Conservation (phyloP, 1,140 invertebrate species). For the Bombus pyrosoma region DNA sequence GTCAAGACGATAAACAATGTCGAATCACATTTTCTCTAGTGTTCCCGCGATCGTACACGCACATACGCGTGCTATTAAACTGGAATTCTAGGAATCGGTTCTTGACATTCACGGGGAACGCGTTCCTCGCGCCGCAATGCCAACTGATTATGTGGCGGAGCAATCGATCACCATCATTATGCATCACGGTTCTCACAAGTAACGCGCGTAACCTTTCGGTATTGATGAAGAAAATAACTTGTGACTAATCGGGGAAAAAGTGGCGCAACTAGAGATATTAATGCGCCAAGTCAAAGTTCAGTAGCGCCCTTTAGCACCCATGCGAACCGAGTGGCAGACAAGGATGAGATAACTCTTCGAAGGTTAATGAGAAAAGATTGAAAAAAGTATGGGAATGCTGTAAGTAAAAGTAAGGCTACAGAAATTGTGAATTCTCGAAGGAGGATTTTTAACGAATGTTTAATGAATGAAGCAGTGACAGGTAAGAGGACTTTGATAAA, state of each 20-base stretch:
- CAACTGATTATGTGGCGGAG: conserved; percentile 36
- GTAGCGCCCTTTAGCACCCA: background rate
- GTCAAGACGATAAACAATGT: background rate
- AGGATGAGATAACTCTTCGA: background rate
- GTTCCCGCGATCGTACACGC: background rate
- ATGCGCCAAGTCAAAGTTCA: conserved; percentile 13
- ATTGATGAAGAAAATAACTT: conserved; percentile 23
- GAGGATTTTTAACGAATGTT: background rate
- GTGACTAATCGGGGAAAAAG: conserved; percentile 37
- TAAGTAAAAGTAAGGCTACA: background rate
- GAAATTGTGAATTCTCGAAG: background rate
- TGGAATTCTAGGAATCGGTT: conserved; percentile 52
- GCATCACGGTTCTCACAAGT: conserved; percentile 39
- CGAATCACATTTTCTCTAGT: background rate
- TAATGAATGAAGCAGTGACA: background rate
- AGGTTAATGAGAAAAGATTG: background rate
- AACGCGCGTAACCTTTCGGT: conserved; percentile 43
- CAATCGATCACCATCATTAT: conserved; percentile 49
- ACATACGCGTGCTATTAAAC: conserved; percentile 15
- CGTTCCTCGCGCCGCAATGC: conserved; percentile 33
- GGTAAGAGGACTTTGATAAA: background rate
- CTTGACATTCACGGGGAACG: conserved; percentile 54
- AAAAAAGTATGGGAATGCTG: background rate
- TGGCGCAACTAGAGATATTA: conserved; percentile 20
- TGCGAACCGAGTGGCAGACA: too few relatives aligned